Base-by-base conservation (phyloP, 2,888 invertebrate species). In the Sarcophaga variegata region DNA sequence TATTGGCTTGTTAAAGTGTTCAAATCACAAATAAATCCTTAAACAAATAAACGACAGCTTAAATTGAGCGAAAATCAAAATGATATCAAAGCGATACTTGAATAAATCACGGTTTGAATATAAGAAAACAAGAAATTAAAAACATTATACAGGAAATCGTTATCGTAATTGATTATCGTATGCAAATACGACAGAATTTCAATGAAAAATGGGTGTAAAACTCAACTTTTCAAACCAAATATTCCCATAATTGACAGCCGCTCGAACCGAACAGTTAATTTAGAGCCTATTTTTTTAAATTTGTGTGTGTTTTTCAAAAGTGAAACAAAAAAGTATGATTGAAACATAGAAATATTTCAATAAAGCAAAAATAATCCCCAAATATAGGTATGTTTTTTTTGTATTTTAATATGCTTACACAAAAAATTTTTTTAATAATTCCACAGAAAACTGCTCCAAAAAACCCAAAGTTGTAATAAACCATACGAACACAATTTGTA, bases 21-120 rank as follows among this genome's bases (percentile, higher is more conserved):
- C 76, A 71, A 77, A 77, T 45, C 37, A 45, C 22, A 60, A 49
- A 85, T 85, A 77, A 85, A 81, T 85, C 76, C 54, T 77, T 67
- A 45, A 64, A 64, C 70, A 66, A 47, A 60, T 47, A 69, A 66
- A 60, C 67, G 49, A 6, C 67, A 49, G 59, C 72, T 70, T 67
- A 67, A 45, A n/a, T 71, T 67, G 66, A 75, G 62, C 67, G 76
- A 60, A 76, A 77, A 80, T 80, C n/a, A 22, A 80, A 80, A 80
- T 76, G 66, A 72, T n/a, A 37, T 25, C n/a, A 59, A 64, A 78
- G 78, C 20, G 22, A 67, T 69, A 12, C 27, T 17, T 78, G 22
- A 66, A 66, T 70, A 75, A 63, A n/a, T 76, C n/a, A 14, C 54
- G 37, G 14, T 5, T 54, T 54, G 69, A 81, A 75, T 69, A 37